phyloP scores from a whole-genome alignment of 2,113 vertebrate genomes.

The Crypturellus undulatus region DNA sequence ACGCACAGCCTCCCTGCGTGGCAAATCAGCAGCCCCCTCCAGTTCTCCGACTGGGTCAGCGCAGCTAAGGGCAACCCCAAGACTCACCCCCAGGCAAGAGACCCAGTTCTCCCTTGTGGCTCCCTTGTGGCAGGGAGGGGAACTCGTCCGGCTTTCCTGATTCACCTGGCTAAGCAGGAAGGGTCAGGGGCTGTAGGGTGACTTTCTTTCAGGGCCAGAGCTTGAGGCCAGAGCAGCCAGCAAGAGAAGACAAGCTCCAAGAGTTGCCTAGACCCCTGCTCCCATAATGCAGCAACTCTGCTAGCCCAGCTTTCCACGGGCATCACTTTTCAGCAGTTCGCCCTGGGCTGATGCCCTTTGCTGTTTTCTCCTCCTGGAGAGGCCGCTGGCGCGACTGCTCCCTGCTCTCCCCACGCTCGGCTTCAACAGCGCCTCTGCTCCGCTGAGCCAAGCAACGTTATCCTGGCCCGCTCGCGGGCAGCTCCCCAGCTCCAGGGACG shows the following conservation, averaged over 20 bases:
- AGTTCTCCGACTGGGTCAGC: background rate
- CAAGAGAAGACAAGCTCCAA: background rate
- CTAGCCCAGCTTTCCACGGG: background rate
- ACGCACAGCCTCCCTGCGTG: background rate
- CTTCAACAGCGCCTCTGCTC: background rate
- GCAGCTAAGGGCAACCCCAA: background rate
- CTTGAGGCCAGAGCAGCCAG: background rate
- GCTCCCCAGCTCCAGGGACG: background rate
- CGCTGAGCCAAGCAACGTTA: too few species aligned
- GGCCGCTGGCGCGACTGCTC: background rate
- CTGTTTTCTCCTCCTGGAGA: background rate
- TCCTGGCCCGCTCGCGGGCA: background rate
- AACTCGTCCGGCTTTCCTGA: background rate
- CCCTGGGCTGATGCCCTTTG: background rate
- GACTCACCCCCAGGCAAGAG: background rate
- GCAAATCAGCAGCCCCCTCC: background rate
- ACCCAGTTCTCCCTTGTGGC: background rate
- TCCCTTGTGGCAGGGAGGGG: background rate
- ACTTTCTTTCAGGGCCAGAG: background rate
- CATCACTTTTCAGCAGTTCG: background rate
- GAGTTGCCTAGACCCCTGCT: background rate
- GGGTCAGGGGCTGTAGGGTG: background rate
- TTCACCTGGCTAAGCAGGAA: background rate
- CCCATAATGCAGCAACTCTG: fast-evolving
- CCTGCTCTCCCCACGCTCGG: background rate